Percentiles rank a stretch among this genome's conserved stretches.
phyloP scores from a whole-genome alignment of 64 coral and sea anemone genomes.

The Montipora capricornis region DNA sequence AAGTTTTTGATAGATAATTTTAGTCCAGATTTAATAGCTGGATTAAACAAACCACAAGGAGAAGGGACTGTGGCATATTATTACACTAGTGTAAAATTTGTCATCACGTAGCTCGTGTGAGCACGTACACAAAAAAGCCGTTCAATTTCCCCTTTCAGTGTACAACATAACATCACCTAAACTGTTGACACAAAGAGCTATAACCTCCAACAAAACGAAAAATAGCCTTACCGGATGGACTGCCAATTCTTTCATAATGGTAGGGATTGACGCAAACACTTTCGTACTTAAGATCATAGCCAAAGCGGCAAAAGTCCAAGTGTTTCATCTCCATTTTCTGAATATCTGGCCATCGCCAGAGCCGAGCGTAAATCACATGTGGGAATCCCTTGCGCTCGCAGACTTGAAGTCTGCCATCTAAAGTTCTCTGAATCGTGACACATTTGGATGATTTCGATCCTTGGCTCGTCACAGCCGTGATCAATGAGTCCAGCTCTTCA shows the following conservation, averaged over 20 bases:
- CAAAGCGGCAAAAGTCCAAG: conserved; percentile 95
- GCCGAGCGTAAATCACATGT: conserved; percentile 95
- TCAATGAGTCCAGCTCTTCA: conserved; percentile 93
- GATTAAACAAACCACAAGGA: not conserved
- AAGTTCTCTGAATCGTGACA: conserved; percentile 96
- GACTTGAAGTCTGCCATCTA: conserved; percentile 98
- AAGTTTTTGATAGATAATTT: not conserved
- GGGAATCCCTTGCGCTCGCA: conserved; percentile 97
- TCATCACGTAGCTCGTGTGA: conserved; percentile 10
- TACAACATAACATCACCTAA: conserved; percentile 11
- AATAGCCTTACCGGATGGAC: conserved; percentile 81
- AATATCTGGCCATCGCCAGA: conserved; percentile 99
- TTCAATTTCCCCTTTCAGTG: not conserved
- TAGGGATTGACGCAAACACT: conserved; percentile 97
- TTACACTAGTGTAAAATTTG: conserved; percentile 14
- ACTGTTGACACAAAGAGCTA: conserved; percentile 22
- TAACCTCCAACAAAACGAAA: conserved; percentile 25
- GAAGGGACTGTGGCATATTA: conserved; percentile 5
- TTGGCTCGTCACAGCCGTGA: conserved; percentile 92
- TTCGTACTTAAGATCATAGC: conserved; percentile 97
- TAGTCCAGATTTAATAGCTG: not conserved
- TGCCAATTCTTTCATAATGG: conserved; percentile 94
- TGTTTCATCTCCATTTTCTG: conserved; percentile 99
- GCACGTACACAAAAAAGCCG: conserved; percentile 24
- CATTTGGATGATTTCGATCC: conserved; percentile 96